Evolutionary conservation across 2,888 invertebrate genomes (phyloP).

Genomic region (Embidobia sp.): DNA sequence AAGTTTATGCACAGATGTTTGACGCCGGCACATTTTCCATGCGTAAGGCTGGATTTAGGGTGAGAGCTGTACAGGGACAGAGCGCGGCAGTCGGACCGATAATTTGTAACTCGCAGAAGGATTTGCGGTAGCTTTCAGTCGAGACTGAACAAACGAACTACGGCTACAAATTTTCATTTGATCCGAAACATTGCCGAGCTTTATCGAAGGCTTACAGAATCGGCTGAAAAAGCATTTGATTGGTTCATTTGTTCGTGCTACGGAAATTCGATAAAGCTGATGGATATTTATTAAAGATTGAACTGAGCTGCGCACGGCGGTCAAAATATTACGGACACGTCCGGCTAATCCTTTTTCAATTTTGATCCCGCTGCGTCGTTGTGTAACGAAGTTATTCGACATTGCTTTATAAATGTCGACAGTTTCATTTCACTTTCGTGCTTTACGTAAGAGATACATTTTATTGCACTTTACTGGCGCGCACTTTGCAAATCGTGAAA

Average conservation of each 20-base stretch:
- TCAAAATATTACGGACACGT: neutral
- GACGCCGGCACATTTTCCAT: slow-evolving; percentile 37
- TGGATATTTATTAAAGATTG: slow-evolving; percentile 27
- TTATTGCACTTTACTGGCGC: neutral
- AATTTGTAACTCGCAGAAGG: slow-evolving; percentile 53
- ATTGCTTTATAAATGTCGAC: neutral
- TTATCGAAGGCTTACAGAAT: slow-evolving; percentile 32
- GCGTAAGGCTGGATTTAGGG: slow-evolving; percentile 34
- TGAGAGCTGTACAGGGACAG: slow-evolving; percentile 29
- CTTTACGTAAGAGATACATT: neutral
- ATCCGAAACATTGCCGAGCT: slow-evolving; percentile 44
- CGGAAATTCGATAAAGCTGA: slow-evolving; percentile 24
- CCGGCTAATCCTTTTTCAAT: slow-evolving; percentile 2
- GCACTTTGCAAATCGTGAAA: neutral
- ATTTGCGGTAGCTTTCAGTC: slow-evolving; percentile 49
- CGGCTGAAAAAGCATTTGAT: slow-evolving; percentile 20
- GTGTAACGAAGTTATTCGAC: neutral
- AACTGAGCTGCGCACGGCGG: neutral
- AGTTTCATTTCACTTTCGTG: neutral
- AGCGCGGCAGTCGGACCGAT: slow-evolving; percentile 18
- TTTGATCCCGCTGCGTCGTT: neutral
- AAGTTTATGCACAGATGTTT: slow-evolving; percentile 52
- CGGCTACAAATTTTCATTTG: slow-evolving; percentile 53
- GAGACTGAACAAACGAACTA: slow-evolving; percentile 37
- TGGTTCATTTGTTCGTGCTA: slow-evolving; percentile 28